Conservation (phyloP, 2,888 invertebrate species). For the Chrysolina americana region DNA sequence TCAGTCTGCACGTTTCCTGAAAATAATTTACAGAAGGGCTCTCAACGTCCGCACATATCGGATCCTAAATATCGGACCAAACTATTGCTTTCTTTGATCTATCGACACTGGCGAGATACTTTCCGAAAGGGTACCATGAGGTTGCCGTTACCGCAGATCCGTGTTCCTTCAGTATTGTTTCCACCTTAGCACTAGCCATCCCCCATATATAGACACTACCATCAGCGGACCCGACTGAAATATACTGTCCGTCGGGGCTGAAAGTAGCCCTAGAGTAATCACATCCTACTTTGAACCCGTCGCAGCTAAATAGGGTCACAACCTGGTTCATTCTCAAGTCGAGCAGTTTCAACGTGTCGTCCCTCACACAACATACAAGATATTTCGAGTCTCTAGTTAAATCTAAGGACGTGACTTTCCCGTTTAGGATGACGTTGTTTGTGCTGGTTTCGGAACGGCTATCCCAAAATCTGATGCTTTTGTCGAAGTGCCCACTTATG, state of each 20-base stretch:
- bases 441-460: constrained; percentile 87
- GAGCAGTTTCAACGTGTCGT: constrained; percentile 94
- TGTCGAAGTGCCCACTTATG: constrained; percentile 98
- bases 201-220: constrained; percentile 96
- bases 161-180: constrained; percentile 86
- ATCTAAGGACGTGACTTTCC: constrained; percentile 95
- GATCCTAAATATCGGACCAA: constrained; percentile 71
- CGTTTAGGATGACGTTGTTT: constrained; percentile 90
- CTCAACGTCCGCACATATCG: not conserved
- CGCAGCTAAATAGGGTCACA: constrained; percentile 89
- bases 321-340: constrained; percentile 96
- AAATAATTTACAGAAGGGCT: not conserved
- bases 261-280: constrained; percentile 95
- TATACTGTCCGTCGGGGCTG: constrained; percentile 90
- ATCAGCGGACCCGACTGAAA: constrained; percentile 93
- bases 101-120: constrained; percentile 86
- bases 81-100: constrained; percentile 85
- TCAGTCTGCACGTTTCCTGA: too few relatives aligned
- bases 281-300: constrained; percentile 95
- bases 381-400: constrained; percentile 93
- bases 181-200: constrained; percentile 81
- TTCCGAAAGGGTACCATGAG: constrained; percentile 89
- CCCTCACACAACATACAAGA: constrained; percentile 92
- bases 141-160: constrained; percentile 89
- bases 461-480: constrained; percentile 98